Evolutionary conservation across 2,888 invertebrate species (phyloP), one percentile per base, ranked within the genome.

Genomic region (Kuschelorhynchus macadamiae): DNA sequence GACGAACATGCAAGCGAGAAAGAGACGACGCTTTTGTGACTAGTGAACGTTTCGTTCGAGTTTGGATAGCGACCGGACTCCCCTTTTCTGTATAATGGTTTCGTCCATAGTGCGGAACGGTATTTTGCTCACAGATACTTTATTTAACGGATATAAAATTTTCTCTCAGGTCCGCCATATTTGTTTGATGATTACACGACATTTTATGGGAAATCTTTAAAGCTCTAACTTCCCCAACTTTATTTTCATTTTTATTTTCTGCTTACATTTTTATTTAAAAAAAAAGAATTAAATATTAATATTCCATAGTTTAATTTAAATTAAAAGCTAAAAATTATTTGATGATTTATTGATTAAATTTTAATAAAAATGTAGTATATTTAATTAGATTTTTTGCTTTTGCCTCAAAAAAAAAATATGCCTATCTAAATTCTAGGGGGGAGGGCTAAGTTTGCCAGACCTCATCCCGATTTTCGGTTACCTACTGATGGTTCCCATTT

Each of bases 1-100:
- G 67, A 46, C 36, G 42, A 20, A 20, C 16, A 17, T 55, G 63
- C 39, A 68, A 14, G 67, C 44, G 55, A 42, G 71, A 77, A 57
- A 65, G 65, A 73, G 72, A 74, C 60, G 56, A 71, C 63, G 42
- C 63, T 63, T 57, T 46, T 71, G 52, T 72, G 70, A 30, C 33
- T 32, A 14, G 55, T 79, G 80, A 78, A 73, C 75, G 71, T 75
- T 77, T 75, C 77, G 76, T 73, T 76, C 72, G 77, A 78, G 77
- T 77, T 78, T 79, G 77, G 77, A 78, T 77, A 79, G 75, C 75
- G 70, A 74, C 77, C 80, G 72, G 77, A 80, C 82, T 80, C 80
- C 82, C 82, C 82, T 80, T 81, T 81, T 81, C 75, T 75, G 71
- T 74, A 78, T 81, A 82, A 82, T 83, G 83, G 83, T 83, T 82